Base-by-base conservation (phyloP, 2,113 vertebrate species). In the Ciconia stormi region DNA sequence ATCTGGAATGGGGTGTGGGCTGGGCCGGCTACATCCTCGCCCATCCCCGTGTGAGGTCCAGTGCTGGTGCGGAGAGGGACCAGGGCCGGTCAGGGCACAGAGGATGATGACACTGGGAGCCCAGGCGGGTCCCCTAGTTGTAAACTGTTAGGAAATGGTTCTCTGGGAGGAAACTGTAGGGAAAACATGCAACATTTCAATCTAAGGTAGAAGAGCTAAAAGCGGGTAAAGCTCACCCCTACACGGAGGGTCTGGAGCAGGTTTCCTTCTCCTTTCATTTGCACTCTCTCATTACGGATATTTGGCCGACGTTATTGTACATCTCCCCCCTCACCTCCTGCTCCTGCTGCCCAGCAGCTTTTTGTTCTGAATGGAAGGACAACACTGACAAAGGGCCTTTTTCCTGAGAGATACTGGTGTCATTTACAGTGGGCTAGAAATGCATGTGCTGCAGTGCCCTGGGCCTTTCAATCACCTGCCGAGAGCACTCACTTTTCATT, bases 401-500 rank as follows among this genome's bases (percentile, higher is more conserved):
- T 88, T 90, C 87, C 73, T 55, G 72, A 62, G 82, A 93, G 90
- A 83, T 93, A 87, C 2, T 77, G 78, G 91, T 94, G 95, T 96
- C 78, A 94, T 88, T 97, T 94, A 90, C 91, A 88, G 71, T 36
- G 59, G 86, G 82, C 56, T 90, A 83, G 74, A 74, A 91, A 93
- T 44, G 87, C 71, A 70, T 63, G 93, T 86, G 94, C 67, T 93
- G 79, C 94, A 86, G 67, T 46, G 91, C 93, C 94, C 87, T 82
- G 91, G 63, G 78, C 67, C 63, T 91, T 91, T 96, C 95, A 90
- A 93, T 97, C 95, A 96, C 87, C 65, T 0, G 10, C 85, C 2
- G 11, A 91, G 94, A 96, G 87, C 78, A 47, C 74, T 96, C 89
- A 72, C 82, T 94, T 91, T 42, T 90, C 91, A 94, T 96, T 97